Conservation (phyloP, 53 echinoderm and acorn worm species). For the Glandiceps talaboti region DNA sequence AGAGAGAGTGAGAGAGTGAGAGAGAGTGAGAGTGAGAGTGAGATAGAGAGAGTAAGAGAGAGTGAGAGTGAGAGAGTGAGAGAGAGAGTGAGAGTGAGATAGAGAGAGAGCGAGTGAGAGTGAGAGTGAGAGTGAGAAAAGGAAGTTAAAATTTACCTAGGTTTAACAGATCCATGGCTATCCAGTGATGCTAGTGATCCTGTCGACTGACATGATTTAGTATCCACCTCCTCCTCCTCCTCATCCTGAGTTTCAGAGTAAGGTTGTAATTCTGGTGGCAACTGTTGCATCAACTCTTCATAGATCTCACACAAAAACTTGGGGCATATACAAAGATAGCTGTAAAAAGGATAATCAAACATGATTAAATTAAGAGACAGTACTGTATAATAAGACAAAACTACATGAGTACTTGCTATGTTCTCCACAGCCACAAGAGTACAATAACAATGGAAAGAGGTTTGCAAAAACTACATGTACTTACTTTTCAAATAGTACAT, state of each 20-base stretch:
- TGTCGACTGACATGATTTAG: neutral
- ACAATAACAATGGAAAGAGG: neutral
- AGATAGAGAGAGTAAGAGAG: no score
- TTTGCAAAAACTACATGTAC: neutral
- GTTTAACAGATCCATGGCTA: neutral
- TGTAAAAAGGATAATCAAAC: neutral
- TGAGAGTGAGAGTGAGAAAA: no score
- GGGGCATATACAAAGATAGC: neutral
- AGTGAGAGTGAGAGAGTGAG: no score
- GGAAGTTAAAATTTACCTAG: no score
- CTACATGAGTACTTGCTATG: no score
- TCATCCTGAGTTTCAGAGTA: neutral
- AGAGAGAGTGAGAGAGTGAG: no score
- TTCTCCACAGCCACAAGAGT: neutral
- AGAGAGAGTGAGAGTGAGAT: no score
- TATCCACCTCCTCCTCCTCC: neutral
- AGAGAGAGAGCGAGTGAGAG: no score
- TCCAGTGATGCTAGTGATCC: neutral
- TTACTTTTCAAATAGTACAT: neutral
- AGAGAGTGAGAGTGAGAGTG: no score
- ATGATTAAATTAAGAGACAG: no score
- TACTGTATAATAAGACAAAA: no score
- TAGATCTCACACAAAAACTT: neutral
- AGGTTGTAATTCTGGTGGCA: neutral
- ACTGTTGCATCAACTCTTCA: neutral